These are phyloP conservation scores for Tenthredo mesomela DNA, from an alignment of 2,888 invertebrate genomes.

Conservation along the genomic window DNA sequence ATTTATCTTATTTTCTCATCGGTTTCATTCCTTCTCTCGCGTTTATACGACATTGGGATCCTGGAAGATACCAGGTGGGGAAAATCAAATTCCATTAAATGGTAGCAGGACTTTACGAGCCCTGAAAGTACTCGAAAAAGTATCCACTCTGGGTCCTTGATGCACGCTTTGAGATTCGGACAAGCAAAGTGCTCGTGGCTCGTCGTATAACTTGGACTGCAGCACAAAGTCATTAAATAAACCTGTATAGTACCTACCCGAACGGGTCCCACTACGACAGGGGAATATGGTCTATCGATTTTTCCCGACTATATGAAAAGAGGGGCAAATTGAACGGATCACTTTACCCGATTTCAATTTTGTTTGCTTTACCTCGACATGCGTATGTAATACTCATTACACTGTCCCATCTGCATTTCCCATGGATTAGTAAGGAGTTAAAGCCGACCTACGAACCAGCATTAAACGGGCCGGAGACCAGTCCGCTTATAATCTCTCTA, in stretches of 20 bases:
- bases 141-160: conserved; percentile 22
- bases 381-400: conserved; percentile 34
- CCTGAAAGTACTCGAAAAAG: conserved; percentile 52
- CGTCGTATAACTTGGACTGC: conserved; percentile 23
- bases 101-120: conserved; percentile 62
- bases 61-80: conserved; percentile 55
- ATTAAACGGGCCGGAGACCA: background rate
- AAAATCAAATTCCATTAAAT: conserved; percentile 65
- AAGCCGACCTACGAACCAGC: conserved; percentile 11
- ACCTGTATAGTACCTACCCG: background rate
- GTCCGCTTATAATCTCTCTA: conserved; percentile 17
- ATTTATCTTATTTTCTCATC: conserved; percentile 1
- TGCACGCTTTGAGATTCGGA: conserved; percentile 33
- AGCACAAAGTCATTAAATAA: conserved; percentile 39
- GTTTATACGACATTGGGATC: conserved; percentile 7
- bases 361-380: background rate
- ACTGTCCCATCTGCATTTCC: conserved; percentile 3
- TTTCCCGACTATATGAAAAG: background rate
- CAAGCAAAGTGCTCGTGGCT: conserved; percentile 14
- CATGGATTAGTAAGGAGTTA: conserved; percentile 14
- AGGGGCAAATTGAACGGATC: background rate
- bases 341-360: conserved; percentile 1
- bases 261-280: background rate
- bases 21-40: conserved; percentile 52
- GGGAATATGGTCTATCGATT: conserved; percentile 10